phyloP scores from a whole-genome alignment of 1,140 invertebrate species.

The Eufriesea mexicana region DNA sequence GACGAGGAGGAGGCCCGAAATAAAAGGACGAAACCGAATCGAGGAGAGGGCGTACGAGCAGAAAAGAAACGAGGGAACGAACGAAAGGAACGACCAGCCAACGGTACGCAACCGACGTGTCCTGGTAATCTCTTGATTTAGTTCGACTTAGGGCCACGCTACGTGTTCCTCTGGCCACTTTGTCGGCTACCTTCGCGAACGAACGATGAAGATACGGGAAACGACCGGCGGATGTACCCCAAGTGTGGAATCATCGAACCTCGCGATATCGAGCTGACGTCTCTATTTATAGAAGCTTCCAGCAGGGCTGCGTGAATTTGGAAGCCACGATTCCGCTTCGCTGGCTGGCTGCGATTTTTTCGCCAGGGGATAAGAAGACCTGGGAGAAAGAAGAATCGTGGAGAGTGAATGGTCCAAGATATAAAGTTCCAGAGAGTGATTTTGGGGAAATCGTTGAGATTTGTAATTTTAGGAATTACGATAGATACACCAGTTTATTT shows the following conservation, averaged over 20 bases:
- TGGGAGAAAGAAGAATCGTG: neutral
- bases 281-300: conserved; percentile 54
- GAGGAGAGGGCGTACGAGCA: conserved; percentile 4
- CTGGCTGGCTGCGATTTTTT: neutral
- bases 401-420: no score
- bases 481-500: no score
- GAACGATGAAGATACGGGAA: conserved; percentile 40
- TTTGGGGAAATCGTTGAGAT: no score
- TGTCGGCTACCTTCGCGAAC: conserved; percentile 35
- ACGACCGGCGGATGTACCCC: conserved; percentile 28
- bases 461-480: no score
- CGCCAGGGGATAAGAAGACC: no score
- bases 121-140: conserved; percentile 74
- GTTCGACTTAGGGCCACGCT: conserved; percentile 58
- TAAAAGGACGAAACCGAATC: conserved; percentile 41
- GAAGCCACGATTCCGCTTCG: conserved; percentile 20
- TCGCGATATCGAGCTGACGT: conserved; percentile 53
- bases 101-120: conserved; percentile 40
- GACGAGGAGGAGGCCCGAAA: conserved; percentile 47
- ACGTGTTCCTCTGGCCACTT: conserved; percentile 30
- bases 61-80: conserved; percentile 19
- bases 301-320: conserved; percentile 25
- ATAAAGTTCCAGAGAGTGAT: no score
- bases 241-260: conserved; percentile 30
- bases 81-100: conserved; percentile 17